Evolutionary conservation across 2,888 invertebrate species (phyloP), one percentile per base, ranked within the genome.

Genomic region (Drosophila koepferae): DNA sequence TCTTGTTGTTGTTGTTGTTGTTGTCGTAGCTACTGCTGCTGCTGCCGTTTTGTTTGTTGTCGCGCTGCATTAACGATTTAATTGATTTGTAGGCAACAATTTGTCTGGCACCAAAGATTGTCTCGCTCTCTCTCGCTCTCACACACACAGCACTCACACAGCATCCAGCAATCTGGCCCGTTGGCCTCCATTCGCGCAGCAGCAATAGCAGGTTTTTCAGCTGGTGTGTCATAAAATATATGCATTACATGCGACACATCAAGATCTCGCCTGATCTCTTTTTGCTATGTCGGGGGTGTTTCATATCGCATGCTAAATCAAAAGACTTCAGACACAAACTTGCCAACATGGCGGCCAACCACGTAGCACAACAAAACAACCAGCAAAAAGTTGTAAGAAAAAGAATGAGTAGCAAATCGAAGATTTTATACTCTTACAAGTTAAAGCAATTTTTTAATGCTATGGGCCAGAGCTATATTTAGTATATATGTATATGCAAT

Each of bases 81-180:
- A 81, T 85, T 81, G 86, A 86, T 86, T 86, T 86, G 86, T 88
- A 82, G 86, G 90, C 90, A 80, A 85, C 86, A 90, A 90, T 90
- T 86, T 86, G 86, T 86, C 86, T 85, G 74, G 56, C 90, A 85
- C 77, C 72, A 70, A 53, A 56, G 10, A 56, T 49, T 48, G 51
- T 58, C 53, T 31, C 44, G 7, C 54, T 10, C 31, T 4, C 8
- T 31, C 14, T 43, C 18, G 14, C 31, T 43, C n/a, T 9, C 16
- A 10, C 55, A 14, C 28, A 2, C 36, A 12, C 28, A 28, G 28
- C 28, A 6, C 6, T 28, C 41, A 2, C 40, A n/a, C 43, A 28
- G 31, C 31, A 20, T 38, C 14, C 43, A 43, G 56, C 20, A 34
- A 43, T 51, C 41, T 41, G 56, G 46, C 62, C 48, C 40, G 59